Evolutionary conservation across 64 coral and sea anemone genomes (phyloP).

Genomic region (Trachythela sp.): DNA sequence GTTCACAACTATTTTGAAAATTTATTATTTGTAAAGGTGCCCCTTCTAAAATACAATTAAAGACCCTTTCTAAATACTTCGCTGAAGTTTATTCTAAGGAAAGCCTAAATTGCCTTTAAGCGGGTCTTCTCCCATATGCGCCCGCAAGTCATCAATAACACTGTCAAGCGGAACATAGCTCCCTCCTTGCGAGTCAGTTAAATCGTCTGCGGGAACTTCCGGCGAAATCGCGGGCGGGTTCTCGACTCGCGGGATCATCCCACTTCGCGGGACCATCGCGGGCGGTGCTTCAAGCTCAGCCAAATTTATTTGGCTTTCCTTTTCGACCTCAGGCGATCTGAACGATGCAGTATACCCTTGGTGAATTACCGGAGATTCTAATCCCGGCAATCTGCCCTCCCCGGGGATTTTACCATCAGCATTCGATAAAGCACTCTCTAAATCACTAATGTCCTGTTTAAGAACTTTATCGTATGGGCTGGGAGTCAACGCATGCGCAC

Average conservation of each 20-base stretch:
- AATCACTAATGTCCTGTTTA: slow-evolving; percentile 3
- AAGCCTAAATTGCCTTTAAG: neutral
- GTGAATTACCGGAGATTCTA: neutral
- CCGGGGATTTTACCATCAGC: neutral
- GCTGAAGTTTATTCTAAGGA: neutral
- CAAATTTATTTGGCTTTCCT: neutral
- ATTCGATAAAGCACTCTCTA: neutral
- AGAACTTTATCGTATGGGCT: neutral
- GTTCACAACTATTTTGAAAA: neutral
- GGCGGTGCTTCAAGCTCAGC: neutral
- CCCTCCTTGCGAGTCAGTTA: neutral
- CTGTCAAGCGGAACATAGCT: slow-evolving; percentile 1
- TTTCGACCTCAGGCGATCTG: neutral
- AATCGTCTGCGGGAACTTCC: neutral
- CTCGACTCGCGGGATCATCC: neutral
- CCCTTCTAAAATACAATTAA: neutral
- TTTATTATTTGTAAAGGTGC: neutral
- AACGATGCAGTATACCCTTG: neutral
- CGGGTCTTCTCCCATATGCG: neutral
- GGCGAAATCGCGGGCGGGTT: neutral
- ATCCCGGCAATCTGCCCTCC: neutral
- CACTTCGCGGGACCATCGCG: neutral
- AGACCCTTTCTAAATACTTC: neutral
- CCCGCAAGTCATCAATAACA: neutral
- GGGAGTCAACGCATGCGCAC: neutral